Percentiles rank a stretch among this genome's conserved stretches.
Evolutionary conservation across 2,888 invertebrate species (phyloP).

Genomic region (Lasioglossum vierecki): DNA sequence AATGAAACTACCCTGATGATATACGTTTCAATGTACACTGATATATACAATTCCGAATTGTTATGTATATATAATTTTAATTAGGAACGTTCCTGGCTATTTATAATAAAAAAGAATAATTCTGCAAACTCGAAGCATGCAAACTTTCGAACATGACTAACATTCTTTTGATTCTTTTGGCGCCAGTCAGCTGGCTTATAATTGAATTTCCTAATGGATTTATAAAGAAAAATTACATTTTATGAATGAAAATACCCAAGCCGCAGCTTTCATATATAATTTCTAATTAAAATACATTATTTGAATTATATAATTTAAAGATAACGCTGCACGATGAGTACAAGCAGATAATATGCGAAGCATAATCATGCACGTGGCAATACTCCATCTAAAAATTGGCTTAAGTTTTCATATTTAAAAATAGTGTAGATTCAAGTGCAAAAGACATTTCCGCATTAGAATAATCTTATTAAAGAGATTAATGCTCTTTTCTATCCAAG

Average conservation of each 20-base stretch:
- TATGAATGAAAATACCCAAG: background rate
- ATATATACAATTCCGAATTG: background rate
- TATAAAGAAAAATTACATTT: background rate
- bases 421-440: background rate
- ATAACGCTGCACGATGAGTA: background rate
- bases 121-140: too few relatives aligned
- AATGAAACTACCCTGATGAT: too few relatives aligned
- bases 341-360: background rate
- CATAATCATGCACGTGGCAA: background rate
- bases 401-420: constrained; percentile 9
- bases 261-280: background rate
- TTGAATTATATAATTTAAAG: too few relatives aligned
- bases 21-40: background rate
- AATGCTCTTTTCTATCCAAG: background rate
- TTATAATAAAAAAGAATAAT: background rate
- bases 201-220: background rate
- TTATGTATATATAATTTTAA: background rate
- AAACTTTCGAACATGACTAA: background rate
- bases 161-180: background rate
- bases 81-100: background rate
- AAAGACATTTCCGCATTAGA: background rate
- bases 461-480: background rate
- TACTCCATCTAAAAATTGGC: constrained; percentile 4
- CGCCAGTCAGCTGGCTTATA: background rate
- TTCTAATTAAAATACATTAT: too few relatives aligned